Evolutionary conservation across 2,797 vertebrate species (phyloP), one percentile per base, ranked within the genome.

Genomic region (Schizopygopsis pylzovi): DNA sequence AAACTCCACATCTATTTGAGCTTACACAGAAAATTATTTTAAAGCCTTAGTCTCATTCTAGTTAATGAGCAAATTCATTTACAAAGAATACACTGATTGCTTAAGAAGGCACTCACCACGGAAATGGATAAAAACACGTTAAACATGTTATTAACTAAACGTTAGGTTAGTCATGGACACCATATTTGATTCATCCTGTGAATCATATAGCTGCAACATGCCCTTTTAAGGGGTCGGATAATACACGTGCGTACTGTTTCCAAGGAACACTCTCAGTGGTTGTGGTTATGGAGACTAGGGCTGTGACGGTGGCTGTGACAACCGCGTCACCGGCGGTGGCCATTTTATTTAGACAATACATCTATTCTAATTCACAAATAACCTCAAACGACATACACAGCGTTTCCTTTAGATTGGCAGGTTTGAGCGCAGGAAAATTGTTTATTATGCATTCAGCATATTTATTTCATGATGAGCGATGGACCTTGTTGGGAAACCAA

Each of bases 41-140:
- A 10, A 56, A 56, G 80, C 91, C 90, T 87, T 90, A 89, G 91
- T 93, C 93, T 94, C 90, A 93, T 95, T 94, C 91, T 92, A 94
- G 93, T 94, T 94, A 95, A 94, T 93, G 92, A 95, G 93, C 90
- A 59, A 22, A 59, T n/a, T 59, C 0, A 59, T 45, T 45, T 45
- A 13, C 20, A 45, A 45, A 71, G 2, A 71, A 13, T 71, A 71
- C 20, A 70, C 10, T 70, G 43, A 2, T n/a, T 43, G 39, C 39
- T 41, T 68, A 20, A 41, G 37, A 39, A 39, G 39, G 12, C 65
- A 20, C 33, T 18, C 1, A 70, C 4, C 67, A 41, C 22, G 18
- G 20, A 70, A 41, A 41, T 68, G 18, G 1, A 16, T 37, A 37
- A 18, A 67, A 33, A 37, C 41, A 16, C 15, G 4, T 49, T 9